These are phyloP conservation scores for Elysia crispata DNA, from an alignment of 2,888 invertebrate genomes.

Conservation along the genomic window DNA sequence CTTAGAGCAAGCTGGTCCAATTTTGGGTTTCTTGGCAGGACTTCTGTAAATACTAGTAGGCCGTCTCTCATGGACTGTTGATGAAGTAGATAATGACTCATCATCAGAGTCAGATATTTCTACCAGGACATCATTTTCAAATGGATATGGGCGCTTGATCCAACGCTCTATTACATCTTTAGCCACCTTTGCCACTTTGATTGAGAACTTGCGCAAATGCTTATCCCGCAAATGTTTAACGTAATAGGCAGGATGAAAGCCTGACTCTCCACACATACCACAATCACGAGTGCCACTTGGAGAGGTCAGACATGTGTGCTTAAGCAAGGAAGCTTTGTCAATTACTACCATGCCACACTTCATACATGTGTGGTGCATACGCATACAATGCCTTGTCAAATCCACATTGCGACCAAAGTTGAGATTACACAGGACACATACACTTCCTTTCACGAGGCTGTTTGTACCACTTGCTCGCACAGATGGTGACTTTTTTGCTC, in stretches of 20 bases:
- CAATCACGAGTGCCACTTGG: slow-evolving; percentile 60
- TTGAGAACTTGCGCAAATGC: slow-evolving; percentile 66
- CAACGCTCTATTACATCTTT: slow-evolving; percentile 27
- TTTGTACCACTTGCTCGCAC: slow-evolving; percentile 18
- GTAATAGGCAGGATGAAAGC: slow-evolving; percentile 59
- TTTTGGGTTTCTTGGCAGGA: slow-evolving; percentile 32
- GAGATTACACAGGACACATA: slow-evolving; percentile 70
- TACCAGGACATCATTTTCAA: slow-evolving; percentile 32
- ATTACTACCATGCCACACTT: slow-evolving; percentile 72
- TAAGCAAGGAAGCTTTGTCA: slow-evolving; percentile 59
- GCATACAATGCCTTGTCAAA: slow-evolving; percentile 69
- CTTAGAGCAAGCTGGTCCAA: slow-evolving; percentile 37
- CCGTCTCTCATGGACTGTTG: too few relatives aligned
- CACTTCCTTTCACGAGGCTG: slow-evolving; percentile 59
- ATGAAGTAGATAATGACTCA: background rate
- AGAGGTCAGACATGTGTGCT: slow-evolving; percentile 65
- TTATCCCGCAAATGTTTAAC: slow-evolving; percentile 59
- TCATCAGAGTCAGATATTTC: slow-evolving; percentile 46
- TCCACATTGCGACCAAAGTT: slow-evolving; percentile 71
- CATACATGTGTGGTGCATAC: slow-evolving; percentile 69
- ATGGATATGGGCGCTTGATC: slow-evolving; percentile 43
- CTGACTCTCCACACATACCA: slow-evolving; percentile 63
- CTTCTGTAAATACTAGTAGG: background rate
- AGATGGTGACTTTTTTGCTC: slow-evolving; percentile 36
- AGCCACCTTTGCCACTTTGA: slow-evolving; percentile 30